These are phyloP conservation scores for Eristalis pertinax DNA, from an alignment of 2,888 invertebrate species.

Conservation along the genomic window DNA sequence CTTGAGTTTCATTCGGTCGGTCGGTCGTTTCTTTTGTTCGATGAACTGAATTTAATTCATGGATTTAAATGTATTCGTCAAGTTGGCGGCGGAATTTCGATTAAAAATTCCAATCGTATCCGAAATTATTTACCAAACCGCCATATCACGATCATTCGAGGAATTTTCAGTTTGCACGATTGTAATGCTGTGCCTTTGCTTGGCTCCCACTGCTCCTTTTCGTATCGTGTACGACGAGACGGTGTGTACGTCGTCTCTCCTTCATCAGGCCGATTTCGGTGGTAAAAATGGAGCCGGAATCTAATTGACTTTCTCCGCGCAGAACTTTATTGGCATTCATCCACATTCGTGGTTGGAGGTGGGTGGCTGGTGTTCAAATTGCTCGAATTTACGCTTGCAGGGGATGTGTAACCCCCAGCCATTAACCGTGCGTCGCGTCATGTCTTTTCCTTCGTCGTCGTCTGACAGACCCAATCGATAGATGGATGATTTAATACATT, in stretches of 20 bases:
- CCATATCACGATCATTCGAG: constrained; percentile 53
- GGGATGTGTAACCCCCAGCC: too few relatives aligned
- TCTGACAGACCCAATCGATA: constrained; percentile 56
- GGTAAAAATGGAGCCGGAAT: constrained; percentile 49
- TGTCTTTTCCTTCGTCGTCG: constrained; percentile 27
- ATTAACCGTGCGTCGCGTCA: background rate
- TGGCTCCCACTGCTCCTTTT: background rate
- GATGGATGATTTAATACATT: constrained; percentile 44
- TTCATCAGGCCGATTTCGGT: background rate
- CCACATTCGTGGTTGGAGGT: constrained; percentile 22
- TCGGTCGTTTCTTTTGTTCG: background rate
- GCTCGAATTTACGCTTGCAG: constrained; percentile 58
- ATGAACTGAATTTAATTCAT: constrained; percentile 54
- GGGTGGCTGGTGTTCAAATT: constrained; percentile 27
- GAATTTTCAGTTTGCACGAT: constrained; percentile 49
- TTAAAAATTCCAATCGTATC: constrained; percentile 72
- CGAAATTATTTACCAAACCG: constrained; percentile 67
- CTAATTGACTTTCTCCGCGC: constrained; percentile 72
- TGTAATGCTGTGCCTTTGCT: constrained; percentile 1
- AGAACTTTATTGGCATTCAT: constrained; percentile 60
- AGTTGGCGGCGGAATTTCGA: constrained; percentile 65
- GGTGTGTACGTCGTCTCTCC: background rate
- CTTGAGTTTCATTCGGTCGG: background rate
- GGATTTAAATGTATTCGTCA: constrained; percentile 65
- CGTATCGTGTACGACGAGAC: background rate